Base-by-base conservation (phyloP, 2,888 invertebrate genomes). In the Herminia tarsipennalis region DNA sequence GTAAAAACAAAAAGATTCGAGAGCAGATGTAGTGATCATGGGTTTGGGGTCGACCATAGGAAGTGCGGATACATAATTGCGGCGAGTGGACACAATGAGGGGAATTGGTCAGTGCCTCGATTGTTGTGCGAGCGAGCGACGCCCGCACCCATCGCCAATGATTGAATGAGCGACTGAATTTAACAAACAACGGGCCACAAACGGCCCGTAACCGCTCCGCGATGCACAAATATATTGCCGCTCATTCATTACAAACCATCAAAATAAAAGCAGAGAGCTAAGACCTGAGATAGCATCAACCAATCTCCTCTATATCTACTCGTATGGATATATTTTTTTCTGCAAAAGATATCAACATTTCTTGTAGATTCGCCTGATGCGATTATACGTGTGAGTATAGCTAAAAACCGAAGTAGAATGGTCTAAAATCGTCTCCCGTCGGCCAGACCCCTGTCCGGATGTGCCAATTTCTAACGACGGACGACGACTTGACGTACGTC, bases 71-170 rank as follows among this genome's bases (percentile, higher is more conserved):
- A 83, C 78, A 85, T 90, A 86, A 89, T 89, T 89, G 86, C 73
- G 81, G 78, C 81, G 77, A 87, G 78, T 86, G 87, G 84, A 79
- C 87, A 88, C 88, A 90, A 90, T 86, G 86, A 85, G 86, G 89
- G 88, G 89, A 89, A 89, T 88, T 86, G 88, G 86, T 83, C 83
- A 86, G 82, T 83, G 76, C 80, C 77, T 67, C 84, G 83, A 91
- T 89, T 88, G 88, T 91, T 88, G 87, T 89, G 89, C 88, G 88
- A 88, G 89, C 88, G 88, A 88, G 83, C 84, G 77, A 83, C 85
- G 87, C 86, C 87, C 88, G 87, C 88, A 79, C 88, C 88, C 87
- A 88, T 80, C 61, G 78, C 82, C 84, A 83, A 81, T 90, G 86
- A 90, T 89, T 88, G 87, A 84, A 82, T 86, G 85, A 83, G 81